phyloP scores from a whole-genome alignment of 2,888 invertebrate genomes.

The Phaonia tiefii region DNA sequence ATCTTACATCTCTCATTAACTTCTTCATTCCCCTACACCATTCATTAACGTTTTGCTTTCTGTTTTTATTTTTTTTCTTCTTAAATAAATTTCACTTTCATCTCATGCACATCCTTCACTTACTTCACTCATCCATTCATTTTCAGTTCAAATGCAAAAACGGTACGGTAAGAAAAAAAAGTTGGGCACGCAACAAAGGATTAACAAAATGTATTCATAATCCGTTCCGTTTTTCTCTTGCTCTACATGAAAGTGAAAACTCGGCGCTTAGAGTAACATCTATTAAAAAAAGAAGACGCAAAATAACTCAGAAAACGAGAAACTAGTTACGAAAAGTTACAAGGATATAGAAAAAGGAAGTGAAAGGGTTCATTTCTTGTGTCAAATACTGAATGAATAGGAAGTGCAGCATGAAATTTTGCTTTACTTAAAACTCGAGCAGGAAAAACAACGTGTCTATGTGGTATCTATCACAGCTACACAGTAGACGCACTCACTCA shows the following conservation, averaged over 20 bases:
- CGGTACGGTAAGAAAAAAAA: conserved; percentile 1
- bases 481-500: not conserved
- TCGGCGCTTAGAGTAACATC: conserved; percentile 23
- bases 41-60: not conserved
- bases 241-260: conserved; percentile 6
- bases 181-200: conserved; percentile 18
- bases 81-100: not conserved
- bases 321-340: not conserved
- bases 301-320: not conserved
- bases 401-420: conserved; percentile 13
- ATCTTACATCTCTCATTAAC: no score
- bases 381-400: conserved; percentile 5
- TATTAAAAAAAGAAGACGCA: not conserved
- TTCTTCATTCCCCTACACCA: no score
- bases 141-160: conserved; percentile 1
- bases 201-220: conserved; percentile 28
- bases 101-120: not conserved
- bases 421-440: not conserved
- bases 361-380: conserved; percentile 8
- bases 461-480: no score
- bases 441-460: not conserved
- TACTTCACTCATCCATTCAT: not conserved
- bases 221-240: not conserved
- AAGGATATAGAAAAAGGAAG: not conserved
- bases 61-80: not conserved